A percentile compares a stretch with the other conserved stretches of the same genome.
Conservation (phyloP, 1,140 invertebrate species). For the Gryon sp. region DNA sequence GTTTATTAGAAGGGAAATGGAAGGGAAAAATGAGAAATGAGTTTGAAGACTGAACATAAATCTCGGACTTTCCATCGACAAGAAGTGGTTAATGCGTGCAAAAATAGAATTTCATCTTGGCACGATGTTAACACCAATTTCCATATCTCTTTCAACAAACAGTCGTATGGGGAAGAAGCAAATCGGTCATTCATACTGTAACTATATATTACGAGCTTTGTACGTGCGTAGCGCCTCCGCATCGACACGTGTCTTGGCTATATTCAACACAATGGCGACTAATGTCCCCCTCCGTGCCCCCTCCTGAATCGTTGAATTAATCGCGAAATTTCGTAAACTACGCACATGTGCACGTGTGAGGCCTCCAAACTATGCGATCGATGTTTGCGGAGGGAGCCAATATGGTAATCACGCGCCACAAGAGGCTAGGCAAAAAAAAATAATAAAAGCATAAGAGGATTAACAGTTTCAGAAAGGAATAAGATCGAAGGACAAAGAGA, state of each 20-base stretch:
- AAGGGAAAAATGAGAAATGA: neutral
- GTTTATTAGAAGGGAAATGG: too few relatives aligned
- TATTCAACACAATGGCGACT: constrained; percentile 41
- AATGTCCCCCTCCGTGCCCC: constrained; percentile 57
- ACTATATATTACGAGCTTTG: constrained; percentile 44
- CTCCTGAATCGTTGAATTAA: constrained; percentile 56
- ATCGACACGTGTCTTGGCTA: constrained; percentile 39
- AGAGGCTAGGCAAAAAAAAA: constrained; percentile 48
- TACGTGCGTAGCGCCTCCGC: constrained; percentile 32
- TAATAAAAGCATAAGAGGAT: constrained; percentile 68
- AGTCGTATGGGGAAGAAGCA: constrained; percentile 13
- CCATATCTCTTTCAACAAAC: constrained; percentile 39
- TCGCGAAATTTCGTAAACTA: constrained; percentile 53
- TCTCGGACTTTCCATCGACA: too few relatives aligned
- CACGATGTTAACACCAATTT: constrained; percentile 30
- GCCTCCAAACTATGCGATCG: constrained; percentile 8
- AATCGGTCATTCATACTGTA: constrained; percentile 44
- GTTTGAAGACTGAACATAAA: too few relatives aligned
- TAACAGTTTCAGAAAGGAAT: constrained; percentile 63
- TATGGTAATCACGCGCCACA: constrained; percentile 70
- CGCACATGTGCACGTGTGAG: constrained; percentile 38
- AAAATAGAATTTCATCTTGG: neutral
- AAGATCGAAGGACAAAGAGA: constrained; percentile 11
- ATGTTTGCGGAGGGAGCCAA: constrained; percentile 62
- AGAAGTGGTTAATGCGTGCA: neutral